Conservation (phyloP, 1,140 invertebrate species). For the Homarus americanus region DNA sequence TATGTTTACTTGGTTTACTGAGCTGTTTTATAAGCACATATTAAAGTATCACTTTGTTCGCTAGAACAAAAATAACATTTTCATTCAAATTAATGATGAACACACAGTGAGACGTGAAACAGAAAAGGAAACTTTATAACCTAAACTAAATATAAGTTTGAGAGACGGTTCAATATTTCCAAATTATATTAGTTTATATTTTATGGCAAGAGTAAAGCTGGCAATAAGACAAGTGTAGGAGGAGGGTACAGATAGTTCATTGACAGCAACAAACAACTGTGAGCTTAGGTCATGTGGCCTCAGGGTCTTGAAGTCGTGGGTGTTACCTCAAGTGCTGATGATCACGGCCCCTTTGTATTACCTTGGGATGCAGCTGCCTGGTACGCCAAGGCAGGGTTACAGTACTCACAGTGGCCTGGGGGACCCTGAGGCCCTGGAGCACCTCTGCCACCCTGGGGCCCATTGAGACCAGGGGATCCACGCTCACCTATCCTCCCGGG, state of each 20-base stretch:
- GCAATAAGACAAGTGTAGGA: neutral
- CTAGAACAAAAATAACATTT: neutral
- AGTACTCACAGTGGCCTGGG: slow-evolving; percentile 74
- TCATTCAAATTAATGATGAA: neutral
- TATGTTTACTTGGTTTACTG: slow-evolving; percentile 41
- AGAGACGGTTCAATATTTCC: slow-evolving; percentile 32
- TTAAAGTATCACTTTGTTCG: neutral
- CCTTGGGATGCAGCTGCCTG: slow-evolving; percentile 50
- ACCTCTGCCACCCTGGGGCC: slow-evolving; percentile 71
- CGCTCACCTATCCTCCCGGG: slow-evolving; percentile 70
- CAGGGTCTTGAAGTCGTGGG: neutral
- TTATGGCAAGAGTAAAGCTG: slow-evolving; percentile 30
- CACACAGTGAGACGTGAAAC: neutral
- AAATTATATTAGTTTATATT: slow-evolving; percentile 11
- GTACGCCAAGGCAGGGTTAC: slow-evolving; percentile 68
- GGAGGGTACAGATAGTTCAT: neutral
- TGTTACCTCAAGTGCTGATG: neutral
- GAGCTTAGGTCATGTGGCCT: neutral
- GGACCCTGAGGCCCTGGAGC: slow-evolving; percentile 66
- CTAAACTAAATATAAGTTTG: slow-evolving; percentile 12
- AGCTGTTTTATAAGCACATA: slow-evolving; percentile 5
- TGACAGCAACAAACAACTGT: neutral
- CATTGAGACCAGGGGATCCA: slow-evolving; percentile 73
- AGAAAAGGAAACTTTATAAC: slow-evolving; percentile 6
- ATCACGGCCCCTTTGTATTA: slow-evolving; percentile 72